Conservation (phyloP, 2,888 invertebrate genomes). For the Laspeyria flexula region DNA sequence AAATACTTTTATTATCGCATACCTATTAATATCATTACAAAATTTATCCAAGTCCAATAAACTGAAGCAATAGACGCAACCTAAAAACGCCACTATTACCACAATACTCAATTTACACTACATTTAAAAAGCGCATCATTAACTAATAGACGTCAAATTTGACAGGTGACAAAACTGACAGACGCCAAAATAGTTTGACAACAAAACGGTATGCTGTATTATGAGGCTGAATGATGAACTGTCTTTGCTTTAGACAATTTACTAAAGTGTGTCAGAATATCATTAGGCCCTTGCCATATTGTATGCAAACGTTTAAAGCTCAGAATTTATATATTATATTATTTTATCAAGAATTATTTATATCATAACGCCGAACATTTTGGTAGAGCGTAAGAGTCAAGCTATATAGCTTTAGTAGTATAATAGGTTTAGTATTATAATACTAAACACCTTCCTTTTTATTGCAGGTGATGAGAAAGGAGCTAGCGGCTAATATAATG, state of each 20-base stretch:
- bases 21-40: not conserved
- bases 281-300: not conserved
- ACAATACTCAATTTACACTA: constrained; percentile 25
- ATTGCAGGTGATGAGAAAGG: too few species aligned
- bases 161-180: constrained; percentile 16
- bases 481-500: too few species aligned
- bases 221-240: not conserved
- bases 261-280: not conserved
- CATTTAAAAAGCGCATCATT: constrained; percentile 2
- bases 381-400: too few species aligned
- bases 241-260: constrained; percentile 1
- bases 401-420: too few species aligned
- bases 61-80: not conserved
- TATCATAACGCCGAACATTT: too few species aligned
- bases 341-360: too few species aligned
- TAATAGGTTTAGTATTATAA: too few species aligned
- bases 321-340: too few species aligned
- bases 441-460: too few species aligned
- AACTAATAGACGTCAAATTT: constrained; percentile 12
- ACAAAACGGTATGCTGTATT: not conserved
- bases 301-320: not conserved
- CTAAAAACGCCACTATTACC: constrained; percentile 5
- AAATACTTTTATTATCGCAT: too few species aligned
- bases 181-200: constrained; percentile 13
- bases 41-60: not conserved